These are phyloP conservation scores for Meliscaeva auricollis DNA, from an alignment of 2,888 invertebrate species.

Conservation along the genomic window DNA sequence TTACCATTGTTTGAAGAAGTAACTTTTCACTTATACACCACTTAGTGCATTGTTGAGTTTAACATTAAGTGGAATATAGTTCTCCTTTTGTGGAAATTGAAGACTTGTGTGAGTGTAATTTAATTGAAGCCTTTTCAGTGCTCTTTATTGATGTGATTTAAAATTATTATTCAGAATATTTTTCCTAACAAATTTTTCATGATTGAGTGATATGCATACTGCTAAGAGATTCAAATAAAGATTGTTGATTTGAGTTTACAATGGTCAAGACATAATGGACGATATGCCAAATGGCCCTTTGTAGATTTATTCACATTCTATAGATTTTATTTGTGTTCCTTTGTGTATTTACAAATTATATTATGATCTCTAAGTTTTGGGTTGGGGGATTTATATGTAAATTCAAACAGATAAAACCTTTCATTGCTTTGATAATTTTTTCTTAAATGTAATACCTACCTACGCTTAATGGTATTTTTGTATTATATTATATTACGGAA, in stretches of 20 bases:
- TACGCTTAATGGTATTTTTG: too few species aligned
- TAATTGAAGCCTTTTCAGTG: slow-evolving; percentile 25
- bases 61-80: slow-evolving; percentile 28
- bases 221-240: neutral
- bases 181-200: neutral
- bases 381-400: too few species aligned
- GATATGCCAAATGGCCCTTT: neutral
- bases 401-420: too few species aligned
- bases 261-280: neutral
- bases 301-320: neutral
- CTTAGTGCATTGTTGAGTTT: slow-evolving; percentile 52
- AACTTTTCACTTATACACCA: slow-evolving; percentile 16
- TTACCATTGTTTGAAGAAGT: slow-evolving; percentile 40
- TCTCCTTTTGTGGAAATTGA: slow-evolving; percentile 20
- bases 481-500: too few species aligned
- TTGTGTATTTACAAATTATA: too few species aligned
- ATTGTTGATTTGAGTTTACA: neutral
- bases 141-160: slow-evolving; percentile 13
- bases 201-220: neutral
- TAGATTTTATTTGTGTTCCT: neutral
- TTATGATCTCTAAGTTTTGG: too few species aligned
- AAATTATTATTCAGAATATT: neutral
- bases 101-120: slow-evolving; percentile 37
- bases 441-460: too few species aligned
- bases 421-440: too few species aligned